Conservation (phyloP, 2,888 invertebrate species). For the Amiota communis region DNA sequence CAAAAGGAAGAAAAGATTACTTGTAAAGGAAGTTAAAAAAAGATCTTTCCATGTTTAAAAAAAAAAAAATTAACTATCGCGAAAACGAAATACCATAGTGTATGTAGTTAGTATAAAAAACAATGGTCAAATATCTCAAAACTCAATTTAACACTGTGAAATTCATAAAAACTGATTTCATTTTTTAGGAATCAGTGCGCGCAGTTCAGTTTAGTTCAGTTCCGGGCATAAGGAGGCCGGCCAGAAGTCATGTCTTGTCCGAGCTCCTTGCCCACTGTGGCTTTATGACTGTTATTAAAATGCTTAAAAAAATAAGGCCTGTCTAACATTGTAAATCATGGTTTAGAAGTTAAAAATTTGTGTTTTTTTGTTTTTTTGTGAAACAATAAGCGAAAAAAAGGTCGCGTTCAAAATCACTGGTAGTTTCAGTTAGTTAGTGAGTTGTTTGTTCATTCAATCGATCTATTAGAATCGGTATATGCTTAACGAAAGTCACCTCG, state of each 20-base stretch:
- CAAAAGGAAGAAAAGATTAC: conserved; percentile 29
- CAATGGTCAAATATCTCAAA: conserved; percentile 22
- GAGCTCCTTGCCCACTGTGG: conserved; percentile 47
- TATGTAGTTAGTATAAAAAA: conserved; percentile 30
- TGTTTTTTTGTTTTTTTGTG: too few species aligned
- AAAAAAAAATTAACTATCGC: conserved; percentile 32
- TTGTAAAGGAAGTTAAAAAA: conserved; percentile 17
- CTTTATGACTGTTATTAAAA: conserved; percentile 62
- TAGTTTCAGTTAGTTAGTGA: conserved; percentile 14
- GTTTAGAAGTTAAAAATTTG: conserved; percentile 36
- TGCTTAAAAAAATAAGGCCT: conserved; percentile 47
- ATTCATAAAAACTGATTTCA: conserved; percentile 68
- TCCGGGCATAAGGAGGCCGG: conserved; percentile 9
- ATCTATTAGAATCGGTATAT: too few species aligned
- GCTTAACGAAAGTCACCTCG: too few species aligned
- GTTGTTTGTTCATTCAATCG: too few species aligned
- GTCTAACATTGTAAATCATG: conserved; percentile 57
- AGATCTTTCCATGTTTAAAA: conserved; percentile 5
- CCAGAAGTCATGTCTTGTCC: background rate
- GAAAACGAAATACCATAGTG: conserved; percentile 9
- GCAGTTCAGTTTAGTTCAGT: conserved; percentile 24
- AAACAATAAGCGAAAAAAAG: too few species aligned
- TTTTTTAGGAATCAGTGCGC: conserved; percentile 70
- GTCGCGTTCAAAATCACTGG: too few species aligned
- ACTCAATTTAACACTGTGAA: conserved; percentile 33